These are phyloP conservation scores for Drosophila fuyamai DNA, from an alignment of 1,140 invertebrate genomes.

Conservation along the genomic window DNA sequence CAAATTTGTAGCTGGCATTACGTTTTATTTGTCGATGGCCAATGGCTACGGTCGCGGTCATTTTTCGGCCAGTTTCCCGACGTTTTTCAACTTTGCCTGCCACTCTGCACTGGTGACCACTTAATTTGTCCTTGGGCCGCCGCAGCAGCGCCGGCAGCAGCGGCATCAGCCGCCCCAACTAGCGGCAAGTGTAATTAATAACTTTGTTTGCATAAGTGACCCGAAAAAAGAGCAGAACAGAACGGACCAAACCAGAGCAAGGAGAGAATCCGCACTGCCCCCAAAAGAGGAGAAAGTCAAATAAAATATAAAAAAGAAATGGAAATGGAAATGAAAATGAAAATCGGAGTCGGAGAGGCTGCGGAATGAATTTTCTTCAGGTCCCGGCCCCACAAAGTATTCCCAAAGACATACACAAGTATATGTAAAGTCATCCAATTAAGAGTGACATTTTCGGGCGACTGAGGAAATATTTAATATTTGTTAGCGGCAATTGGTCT, in stretches of 20 bases:
- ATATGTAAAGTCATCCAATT: slow-evolving; percentile 46
- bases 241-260: slow-evolving; percentile 1
- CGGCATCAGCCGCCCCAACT: slow-evolving; percentile 41
- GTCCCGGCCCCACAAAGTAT: slow-evolving; percentile 12
- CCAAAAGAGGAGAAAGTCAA: slow-evolving; percentile 40
- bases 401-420: slow-evolving; percentile 36
- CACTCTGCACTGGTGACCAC: slow-evolving; percentile 57
- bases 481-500: slow-evolving; percentile 43
- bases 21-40: slow-evolving; percentile 62
- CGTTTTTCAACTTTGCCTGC: slow-evolving; percentile 43
- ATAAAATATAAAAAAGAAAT: slow-evolving; percentile 38
- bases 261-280: slow-evolving; percentile 20
- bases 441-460: slow-evolving; percentile 48
- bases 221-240: slow-evolving; percentile 41
- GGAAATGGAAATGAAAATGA: slow-evolving; percentile 7
- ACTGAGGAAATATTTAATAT: slow-evolving; percentile 49
- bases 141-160: slow-evolving; percentile 14
- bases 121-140: slow-evolving; percentile 66
- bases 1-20: slow-evolving; percentile 62
- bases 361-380: slow-evolving; percentile 33
- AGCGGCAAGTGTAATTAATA: slow-evolving; percentile 71
- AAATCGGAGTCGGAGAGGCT: slow-evolving; percentile 12
- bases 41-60: slow-evolving; percentile 57
- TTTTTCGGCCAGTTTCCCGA: slow-evolving; percentile 42
- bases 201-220: slow-evolving; percentile 72